Evolutionary conservation across 1,140 invertebrate species (phyloP).

Genomic region (Zophobas morio): DNA sequence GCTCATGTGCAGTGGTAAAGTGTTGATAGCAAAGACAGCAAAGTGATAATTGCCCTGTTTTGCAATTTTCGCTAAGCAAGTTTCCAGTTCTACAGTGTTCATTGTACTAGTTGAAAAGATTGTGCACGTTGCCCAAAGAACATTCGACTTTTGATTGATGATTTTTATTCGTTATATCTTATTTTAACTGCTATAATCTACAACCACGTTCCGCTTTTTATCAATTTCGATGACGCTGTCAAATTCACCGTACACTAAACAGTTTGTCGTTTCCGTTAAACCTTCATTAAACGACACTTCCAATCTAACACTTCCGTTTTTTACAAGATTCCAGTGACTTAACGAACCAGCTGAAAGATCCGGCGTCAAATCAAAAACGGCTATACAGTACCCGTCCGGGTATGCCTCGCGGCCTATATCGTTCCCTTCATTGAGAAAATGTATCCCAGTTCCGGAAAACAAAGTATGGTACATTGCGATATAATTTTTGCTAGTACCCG

Average conservation of each 20-base stretch:
- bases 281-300: constrained; percentile 62
- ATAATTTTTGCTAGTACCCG: constrained; percentile 41
- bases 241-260: constrained; percentile 64
- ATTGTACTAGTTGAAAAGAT: background rate
- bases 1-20: background rate
- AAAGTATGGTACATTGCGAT: constrained; percentile 64
- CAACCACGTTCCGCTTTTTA: constrained; percentile 57
- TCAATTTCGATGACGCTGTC: constrained; percentile 64
- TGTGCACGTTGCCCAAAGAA: background rate
- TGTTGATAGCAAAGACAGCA: background rate
- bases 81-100: background rate
- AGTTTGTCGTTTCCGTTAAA: constrained; percentile 60
- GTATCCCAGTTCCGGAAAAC: constrained; percentile 65
- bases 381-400: constrained; percentile 58
- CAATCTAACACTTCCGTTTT: constrained; percentile 60
- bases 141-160: background rate
- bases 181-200: constrained; percentile 57
- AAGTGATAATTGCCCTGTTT: background rate
- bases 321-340: constrained; percentile 48
- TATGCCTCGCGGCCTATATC: constrained; percentile 53
- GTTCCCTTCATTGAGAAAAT: constrained; percentile 61
- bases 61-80: background rate
- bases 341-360: constrained; percentile 63
- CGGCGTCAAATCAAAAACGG: constrained; percentile 63
- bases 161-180: background rate